phyloP scores from a whole-genome alignment of 2,888 invertebrate genomes.

The Cheilosia impressa region DNA sequence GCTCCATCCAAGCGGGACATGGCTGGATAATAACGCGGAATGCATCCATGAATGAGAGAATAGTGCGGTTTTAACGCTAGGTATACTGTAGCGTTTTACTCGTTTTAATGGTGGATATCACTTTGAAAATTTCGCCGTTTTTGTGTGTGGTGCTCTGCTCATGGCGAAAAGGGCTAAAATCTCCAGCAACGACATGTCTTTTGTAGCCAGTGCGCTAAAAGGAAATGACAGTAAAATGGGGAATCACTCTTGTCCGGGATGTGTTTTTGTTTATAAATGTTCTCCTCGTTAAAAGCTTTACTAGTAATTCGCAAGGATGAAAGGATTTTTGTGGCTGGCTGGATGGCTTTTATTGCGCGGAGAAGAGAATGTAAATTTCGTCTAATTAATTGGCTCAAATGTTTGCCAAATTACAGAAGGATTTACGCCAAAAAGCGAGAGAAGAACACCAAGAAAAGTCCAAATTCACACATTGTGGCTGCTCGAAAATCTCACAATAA shows the following conservation, averaged over 20 bases:
- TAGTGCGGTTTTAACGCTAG: slow-evolving; percentile 69
- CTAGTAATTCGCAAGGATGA: slow-evolving; percentile 12
- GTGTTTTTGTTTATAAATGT: slow-evolving; percentile 3
- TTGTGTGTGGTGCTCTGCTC: neutral
- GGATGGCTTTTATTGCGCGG: slow-evolving; percentile 2
- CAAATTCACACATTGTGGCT: too few relatives aligned
- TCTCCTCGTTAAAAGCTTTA: neutral
- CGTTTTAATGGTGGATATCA: slow-evolving; percentile 61
- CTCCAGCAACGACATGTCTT: slow-evolving; percentile 49
- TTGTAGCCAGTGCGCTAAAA: slow-evolving; percentile 42
- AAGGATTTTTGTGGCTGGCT: slow-evolving; percentile 3
- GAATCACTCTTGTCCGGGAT: slow-evolving; percentile 27
- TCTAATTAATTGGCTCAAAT: neutral
- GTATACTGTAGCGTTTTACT: slow-evolving; percentile 52
- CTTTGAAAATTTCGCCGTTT: slow-evolving; percentile 57
- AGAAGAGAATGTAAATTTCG: neutral
- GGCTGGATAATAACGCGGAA: slow-evolving; percentile 63
- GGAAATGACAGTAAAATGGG: slow-evolving; percentile 56
- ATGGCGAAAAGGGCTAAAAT: slow-evolving; percentile 51
- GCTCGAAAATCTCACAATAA: too few relatives aligned
- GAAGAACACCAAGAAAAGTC: too few relatives aligned
- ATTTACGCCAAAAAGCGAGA: too few relatives aligned
- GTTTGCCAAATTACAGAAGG: too few relatives aligned
- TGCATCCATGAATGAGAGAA: slow-evolving; percentile 68
- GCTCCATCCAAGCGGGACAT: slow-evolving; percentile 61